Conservation (phyloP, 2,888 invertebrate species). For the Drosophila percnosoma region DNA sequence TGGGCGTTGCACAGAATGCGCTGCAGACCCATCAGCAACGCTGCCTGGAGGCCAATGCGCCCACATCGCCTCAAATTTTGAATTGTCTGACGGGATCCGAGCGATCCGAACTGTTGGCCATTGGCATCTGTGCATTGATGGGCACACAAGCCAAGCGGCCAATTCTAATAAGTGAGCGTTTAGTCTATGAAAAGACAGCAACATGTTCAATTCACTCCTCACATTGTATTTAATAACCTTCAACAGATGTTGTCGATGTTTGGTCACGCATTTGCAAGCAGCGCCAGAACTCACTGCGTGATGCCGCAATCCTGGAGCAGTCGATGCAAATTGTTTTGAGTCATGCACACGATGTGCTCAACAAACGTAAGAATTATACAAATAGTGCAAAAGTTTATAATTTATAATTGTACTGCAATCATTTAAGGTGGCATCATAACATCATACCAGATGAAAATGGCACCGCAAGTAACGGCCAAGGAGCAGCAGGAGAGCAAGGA, state of each 20-base stretch:
- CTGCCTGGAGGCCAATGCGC: constrained; percentile 79
- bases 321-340: constrained; percentile 84
- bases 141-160: constrained; percentile 83
- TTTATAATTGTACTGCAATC: not conserved
- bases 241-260: constrained; percentile 84
- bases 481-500: too few relatives aligned
- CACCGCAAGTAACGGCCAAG: too few relatives aligned
- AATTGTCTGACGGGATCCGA: constrained; percentile 85
- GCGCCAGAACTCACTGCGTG: constrained; percentile 83
- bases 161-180: constrained; percentile 82
- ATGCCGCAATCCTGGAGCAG: constrained; percentile 82
- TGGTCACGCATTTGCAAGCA: constrained; percentile 85
- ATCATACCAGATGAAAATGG: constrained; percentile 83
- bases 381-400: not conserved
- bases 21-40: constrained; percentile 82
- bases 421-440: constrained; percentile 84
- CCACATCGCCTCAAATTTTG: constrained; percentile 81
- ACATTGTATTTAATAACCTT: not conserved
- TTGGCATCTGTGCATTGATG: constrained; percentile 82
- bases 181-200: not conserved
- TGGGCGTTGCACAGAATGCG: constrained; percentile 84
- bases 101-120: constrained; percentile 83
- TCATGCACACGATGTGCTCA: constrained; percentile 84
- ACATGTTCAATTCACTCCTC: not conserved
- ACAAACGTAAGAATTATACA: constrained; percentile 79